A percentile compares a stretch with the other conserved stretches of the same genome.
Conservation (phyloP, 2,888 invertebrate genomes). For the Furcula furcula region DNA sequence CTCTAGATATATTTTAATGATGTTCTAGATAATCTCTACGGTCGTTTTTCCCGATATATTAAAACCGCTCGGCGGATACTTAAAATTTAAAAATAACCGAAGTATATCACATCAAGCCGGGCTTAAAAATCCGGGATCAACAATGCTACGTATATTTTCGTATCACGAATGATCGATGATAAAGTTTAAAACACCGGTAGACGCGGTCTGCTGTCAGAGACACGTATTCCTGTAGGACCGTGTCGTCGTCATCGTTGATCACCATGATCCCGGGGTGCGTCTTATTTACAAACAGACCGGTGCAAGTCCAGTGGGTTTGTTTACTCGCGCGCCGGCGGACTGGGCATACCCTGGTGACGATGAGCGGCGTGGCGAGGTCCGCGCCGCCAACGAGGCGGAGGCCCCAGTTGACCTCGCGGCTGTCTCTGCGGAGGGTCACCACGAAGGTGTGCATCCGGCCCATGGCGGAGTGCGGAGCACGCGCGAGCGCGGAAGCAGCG, state of each 20-base stretch:
- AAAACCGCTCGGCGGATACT: constrained; percentile 31
- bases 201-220: background rate
- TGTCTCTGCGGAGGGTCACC: constrained; percentile 87
- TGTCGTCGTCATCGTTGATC: background rate
- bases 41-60: constrained; percentile 34
- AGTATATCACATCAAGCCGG: constrained; percentile 27
- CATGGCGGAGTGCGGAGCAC: constrained; percentile 62
- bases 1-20: constrained; percentile 49
- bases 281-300: constrained; percentile 30
- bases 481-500: constrained; percentile 51
- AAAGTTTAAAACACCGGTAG: background rate
- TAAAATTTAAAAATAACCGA: constrained; percentile 33
- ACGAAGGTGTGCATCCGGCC: constrained; percentile 89
- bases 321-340: constrained; percentile 42
- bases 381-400: constrained; percentile 93
- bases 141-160: constrained; percentile 25
- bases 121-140: constrained; percentile 24
- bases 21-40: constrained; percentile 47
- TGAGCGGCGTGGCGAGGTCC: constrained; percentile 92
- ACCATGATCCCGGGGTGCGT: constrained; percentile 24
- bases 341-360: constrained; percentile 90
- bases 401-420: constrained; percentile 90
- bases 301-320: constrained; percentile 50
- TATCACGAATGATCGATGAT: constrained; percentile 7
- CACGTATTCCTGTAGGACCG: background rate